phyloP scores from a whole-genome alignment of 2,888 invertebrate genomes.

The Acanthosoma haemorrhoidale region DNA sequence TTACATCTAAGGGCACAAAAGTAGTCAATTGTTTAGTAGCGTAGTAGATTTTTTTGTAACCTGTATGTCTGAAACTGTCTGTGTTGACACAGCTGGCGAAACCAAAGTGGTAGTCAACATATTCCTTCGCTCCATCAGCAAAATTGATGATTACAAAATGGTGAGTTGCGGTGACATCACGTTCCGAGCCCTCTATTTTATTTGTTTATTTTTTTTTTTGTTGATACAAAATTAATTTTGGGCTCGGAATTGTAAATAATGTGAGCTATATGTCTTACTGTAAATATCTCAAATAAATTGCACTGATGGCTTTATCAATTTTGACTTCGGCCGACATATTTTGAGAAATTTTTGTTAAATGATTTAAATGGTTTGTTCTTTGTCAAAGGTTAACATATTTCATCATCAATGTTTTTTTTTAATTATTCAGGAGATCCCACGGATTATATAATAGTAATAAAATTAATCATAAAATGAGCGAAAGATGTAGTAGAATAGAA shows the following conservation, averaged over 20 bases:
- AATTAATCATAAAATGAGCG: too few relatives aligned
- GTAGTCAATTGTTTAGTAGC: conserved; percentile 11
- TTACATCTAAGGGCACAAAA: conserved; percentile 18
- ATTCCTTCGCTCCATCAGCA: conserved; percentile 94
- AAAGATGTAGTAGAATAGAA: too few relatives aligned
- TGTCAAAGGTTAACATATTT: too few relatives aligned
- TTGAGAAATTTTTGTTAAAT: too few relatives aligned
- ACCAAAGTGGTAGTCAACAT: conserved; percentile 90
- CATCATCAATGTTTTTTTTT: too few relatives aligned
- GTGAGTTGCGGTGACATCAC: conserved; percentile 62
- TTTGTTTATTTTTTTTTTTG: not conserved
- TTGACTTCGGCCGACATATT: conserved; percentile 15
- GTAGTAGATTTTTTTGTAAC: conserved; percentile 26
- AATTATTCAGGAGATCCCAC: too few relatives aligned
- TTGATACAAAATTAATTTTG: not conserved
- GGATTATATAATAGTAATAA: too few relatives aligned
- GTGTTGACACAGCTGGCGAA: conserved; percentile 47
- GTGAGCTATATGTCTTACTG: conserved; percentile 27
- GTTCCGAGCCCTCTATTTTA: conserved; percentile 9
- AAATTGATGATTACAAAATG: conserved; percentile 99
- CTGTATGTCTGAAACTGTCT: conserved; percentile 35
- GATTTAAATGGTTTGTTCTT: too few relatives aligned
- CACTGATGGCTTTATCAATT: conserved; percentile 32
- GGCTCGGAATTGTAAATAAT: conserved; percentile 25
- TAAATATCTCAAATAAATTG: conserved; percentile 27